phyloP scores from a whole-genome alignment of 2,888 invertebrate genomes.

The Apocheima hispidaria region DNA sequence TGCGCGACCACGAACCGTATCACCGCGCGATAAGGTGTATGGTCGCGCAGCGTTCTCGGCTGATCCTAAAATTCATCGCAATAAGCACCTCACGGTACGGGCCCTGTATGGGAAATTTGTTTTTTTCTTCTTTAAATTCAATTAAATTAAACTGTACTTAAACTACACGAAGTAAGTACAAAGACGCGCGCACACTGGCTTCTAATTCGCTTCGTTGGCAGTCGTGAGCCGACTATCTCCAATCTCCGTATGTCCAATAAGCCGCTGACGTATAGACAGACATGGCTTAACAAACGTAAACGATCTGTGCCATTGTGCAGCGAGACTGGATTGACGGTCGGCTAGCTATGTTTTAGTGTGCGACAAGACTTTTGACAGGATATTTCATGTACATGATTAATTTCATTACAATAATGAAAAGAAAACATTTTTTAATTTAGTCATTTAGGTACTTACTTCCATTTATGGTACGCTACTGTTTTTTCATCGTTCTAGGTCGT shows the following conservation, averaged over 20 bases:
- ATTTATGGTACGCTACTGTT: no score
- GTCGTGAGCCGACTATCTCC: conserved; percentile 69
- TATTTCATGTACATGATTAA: no score
- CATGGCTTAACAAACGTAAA: conserved; percentile 74
- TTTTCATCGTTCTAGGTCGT: no score
- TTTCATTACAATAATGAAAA: no score
- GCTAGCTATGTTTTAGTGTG: conserved; percentile 37
- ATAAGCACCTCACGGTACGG: no score
- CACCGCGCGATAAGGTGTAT: no score
- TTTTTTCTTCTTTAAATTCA: neutral
- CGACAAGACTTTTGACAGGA: conserved; percentile 27
- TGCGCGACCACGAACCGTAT: no score
- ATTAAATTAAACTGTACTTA: neutral
- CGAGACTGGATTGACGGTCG: conserved; percentile 44
- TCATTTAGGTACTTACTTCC: no score
- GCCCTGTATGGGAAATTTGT: no score
- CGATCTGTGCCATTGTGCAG: conserved; percentile 75
- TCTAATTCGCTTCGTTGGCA: conserved; percentile 70
- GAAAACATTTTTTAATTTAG: no score
- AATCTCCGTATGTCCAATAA: conserved; percentile 76
- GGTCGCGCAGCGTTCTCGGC: no score
- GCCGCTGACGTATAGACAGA: conserved; percentile 73
- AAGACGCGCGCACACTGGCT: conserved; percentile 31
- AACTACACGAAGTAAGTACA: conserved; percentile 14
- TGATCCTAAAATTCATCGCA: no score